These are phyloP conservation scores for Drosophila peninsularis DNA, from an alignment of 2,888 invertebrate genomes.

Conservation along the genomic window DNA sequence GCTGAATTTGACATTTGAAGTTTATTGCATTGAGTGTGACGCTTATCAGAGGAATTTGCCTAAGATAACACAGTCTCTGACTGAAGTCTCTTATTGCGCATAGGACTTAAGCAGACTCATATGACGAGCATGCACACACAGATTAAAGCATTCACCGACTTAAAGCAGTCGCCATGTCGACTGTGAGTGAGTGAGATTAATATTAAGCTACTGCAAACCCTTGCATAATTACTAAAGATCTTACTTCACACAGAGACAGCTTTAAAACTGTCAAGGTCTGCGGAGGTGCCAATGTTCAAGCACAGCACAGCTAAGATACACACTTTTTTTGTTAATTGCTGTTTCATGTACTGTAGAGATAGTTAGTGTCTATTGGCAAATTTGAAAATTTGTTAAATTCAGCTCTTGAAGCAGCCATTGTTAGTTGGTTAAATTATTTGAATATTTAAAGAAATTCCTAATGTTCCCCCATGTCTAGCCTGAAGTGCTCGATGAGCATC, in stretches of 20 bases:
- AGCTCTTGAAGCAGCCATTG: too few species aligned
- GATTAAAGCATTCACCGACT: conserved; percentile 9
- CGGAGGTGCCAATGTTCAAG: too few species aligned
- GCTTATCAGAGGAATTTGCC: conserved; percentile 11
- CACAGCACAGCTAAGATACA: too few species aligned
- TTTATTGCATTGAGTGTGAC: not conserved
- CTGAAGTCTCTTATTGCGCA: conserved; percentile 1
- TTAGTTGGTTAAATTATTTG: too few species aligned
- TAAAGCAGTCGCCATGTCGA: conserved; percentile 4
- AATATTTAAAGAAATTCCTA: too few species aligned
- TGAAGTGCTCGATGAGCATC: too few species aligned
- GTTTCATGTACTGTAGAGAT: too few species aligned
- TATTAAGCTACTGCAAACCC: not conserved
- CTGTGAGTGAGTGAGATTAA: not conserved
- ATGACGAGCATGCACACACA: not conserved
- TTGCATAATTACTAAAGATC: not conserved
- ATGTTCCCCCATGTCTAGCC: too few species aligned
- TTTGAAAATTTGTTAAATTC: too few species aligned
- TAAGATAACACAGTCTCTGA: conserved; percentile 4
- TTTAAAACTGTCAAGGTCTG: not conserved
- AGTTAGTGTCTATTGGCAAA: too few species aligned
- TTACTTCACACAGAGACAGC: not conserved
- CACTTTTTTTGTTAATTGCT: not conserved
- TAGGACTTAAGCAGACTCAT: not conserved
- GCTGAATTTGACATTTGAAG: conserved; percentile 33